Base-by-base conservation (phyloP, 2,797 vertebrate genomes). In the Myripristis murdjan region DNA sequence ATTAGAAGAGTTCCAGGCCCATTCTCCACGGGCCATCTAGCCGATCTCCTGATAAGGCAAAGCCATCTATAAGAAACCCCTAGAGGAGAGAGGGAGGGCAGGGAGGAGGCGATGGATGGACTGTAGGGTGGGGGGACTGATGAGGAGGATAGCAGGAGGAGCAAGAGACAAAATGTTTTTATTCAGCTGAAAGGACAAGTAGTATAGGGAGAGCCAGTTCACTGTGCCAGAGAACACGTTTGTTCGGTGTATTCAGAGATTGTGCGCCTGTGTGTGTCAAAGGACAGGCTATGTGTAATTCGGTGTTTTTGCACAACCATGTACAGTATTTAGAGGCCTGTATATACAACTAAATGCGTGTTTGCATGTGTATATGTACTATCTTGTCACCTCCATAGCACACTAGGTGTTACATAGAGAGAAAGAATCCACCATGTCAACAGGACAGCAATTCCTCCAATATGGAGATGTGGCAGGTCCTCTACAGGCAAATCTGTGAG, bases 11-110 rank as follows among this genome's bases (percentile, higher is more conserved):
- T 81, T 77, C 70, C 68, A 81, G 69, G 53, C 65, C 76, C 64
- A 87, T 91, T 89, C 83, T 90, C 87, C 83, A 86, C 56, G 31
- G 81, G 76, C 87, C 79, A 87, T 82, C 89, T 77, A 74, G 71
- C 79, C 39, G 73, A 91, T 91, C 76, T 66, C 31, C 74, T 51
- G 86, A 92, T 90, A 90, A 84, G 79, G 61, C 70, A 64, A 59
- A 85, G 87, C 86, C 61, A 85, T 89, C 89, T 80, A 75, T 79
- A 85, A 82, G 84, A 78, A 63, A 52, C 73, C 44, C 56, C 71
- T 63, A 66, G 75, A 84, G 72, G 64, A 77, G 60, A 69, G 73
- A 15, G 55, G 79, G 77, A 67, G 12, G 18, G 22, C 58, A 64
- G 61, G 57, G 65, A 58, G 26, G 71, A 65, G 75, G 58, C 73